phyloP scores from a whole-genome alignment of 2,113 vertebrate species.

The Mesoclemmys tuberculata region DNA sequence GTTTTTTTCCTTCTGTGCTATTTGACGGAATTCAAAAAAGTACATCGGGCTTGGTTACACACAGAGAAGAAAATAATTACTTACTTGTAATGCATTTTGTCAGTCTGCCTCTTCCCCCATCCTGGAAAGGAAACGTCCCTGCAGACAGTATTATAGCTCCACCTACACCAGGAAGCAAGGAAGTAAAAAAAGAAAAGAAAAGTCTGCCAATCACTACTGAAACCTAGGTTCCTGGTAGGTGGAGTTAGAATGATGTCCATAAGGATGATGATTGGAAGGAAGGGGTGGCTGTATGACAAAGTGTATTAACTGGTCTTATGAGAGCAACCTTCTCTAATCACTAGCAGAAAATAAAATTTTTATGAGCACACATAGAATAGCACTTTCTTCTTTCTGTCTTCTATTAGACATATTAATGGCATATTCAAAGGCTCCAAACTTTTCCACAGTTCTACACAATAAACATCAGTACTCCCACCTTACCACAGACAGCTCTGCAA shows the following conservation, averaged over 20 bases:
- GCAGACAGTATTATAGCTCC: rapidly evolving
- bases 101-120: rapidly evolving
- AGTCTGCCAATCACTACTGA: background rate
- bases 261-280: background rate
- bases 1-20: background rate
- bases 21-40: background rate
- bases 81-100: background rate
- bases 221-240: background rate
- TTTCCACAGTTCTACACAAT: background rate
- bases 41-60: rapidly evolving
- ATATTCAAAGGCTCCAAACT: background rate
- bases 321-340: background rate
- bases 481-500: background rate
- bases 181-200: background rate
- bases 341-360: background rate
- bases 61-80: background rate
- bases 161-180: rapidly evolving
- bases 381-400: background rate
- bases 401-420: background rate
- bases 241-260: background rate
- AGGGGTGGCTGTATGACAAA: background rate
- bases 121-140: background rate
- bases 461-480: background rate
- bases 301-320: rapidly evolving
- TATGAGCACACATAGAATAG: background rate